Percentiles rank a stretch among this genome's conserved stretches.
Conservation (phyloP, 2,797 vertebrate genomes). For the Otus scops region DNA sequence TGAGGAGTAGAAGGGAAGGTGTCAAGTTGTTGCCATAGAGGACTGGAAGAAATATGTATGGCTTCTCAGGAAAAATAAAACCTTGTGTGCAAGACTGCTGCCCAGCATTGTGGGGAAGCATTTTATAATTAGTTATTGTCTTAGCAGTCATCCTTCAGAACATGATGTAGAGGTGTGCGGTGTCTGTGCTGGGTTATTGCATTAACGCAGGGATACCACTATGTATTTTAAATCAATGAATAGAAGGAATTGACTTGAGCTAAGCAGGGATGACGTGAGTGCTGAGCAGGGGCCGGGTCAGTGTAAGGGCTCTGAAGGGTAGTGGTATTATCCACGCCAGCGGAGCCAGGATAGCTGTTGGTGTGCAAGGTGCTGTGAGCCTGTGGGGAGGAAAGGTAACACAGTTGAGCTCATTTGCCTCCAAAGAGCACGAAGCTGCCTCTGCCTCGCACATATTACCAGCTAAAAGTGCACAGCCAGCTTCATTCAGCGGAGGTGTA, state of each 20-base stretch:
- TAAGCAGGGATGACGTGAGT: background rate
- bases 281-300: background rate
- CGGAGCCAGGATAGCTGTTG: rapidly evolving
- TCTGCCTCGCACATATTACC: background rate
- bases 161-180: too few relatives aligned
- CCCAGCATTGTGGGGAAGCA: background rate
- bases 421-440: background rate
- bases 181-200: background rate
- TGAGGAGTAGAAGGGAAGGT: background rate
- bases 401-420: background rate
- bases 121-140: background rate
- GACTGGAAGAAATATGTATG: background rate
- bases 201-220: background rate
- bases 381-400: background rate
- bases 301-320: background rate
- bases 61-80: too few relatives aligned
- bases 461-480: background rate
- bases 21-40: background rate
- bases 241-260: background rate
- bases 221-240: background rate
- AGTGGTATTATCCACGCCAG: background rate
- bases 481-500: rapidly evolving
- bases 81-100: background rate
- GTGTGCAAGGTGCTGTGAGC: rapidly evolving
- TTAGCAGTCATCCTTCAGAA: background rate